phyloP scores from a whole-genome alignment of 1,140 invertebrate species.

The Trichogramma pretiosum region DNA sequence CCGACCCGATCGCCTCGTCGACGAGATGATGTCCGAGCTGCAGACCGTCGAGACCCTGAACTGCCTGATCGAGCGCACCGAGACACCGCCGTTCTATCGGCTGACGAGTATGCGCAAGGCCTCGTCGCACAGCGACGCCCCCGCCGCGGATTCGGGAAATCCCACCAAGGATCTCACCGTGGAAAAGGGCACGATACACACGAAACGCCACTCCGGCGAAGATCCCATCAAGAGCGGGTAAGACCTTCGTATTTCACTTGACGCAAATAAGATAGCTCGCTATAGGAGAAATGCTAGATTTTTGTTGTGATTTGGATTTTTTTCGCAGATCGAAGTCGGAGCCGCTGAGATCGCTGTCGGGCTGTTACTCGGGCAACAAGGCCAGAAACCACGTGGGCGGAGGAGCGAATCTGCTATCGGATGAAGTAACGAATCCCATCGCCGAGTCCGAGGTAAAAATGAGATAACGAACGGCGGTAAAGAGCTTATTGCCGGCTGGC shows the following conservation, averaged over 20 bases:
- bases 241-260: neutral
- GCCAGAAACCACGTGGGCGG: no score
- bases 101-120: conserved; percentile 84
- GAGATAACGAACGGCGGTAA: no score
- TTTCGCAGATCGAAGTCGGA: no score
- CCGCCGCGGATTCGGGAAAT: conserved; percentile 45
- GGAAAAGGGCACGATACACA: conserved; percentile 91
- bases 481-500: no score
- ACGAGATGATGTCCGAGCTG: conserved; percentile 94
- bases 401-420: no score
- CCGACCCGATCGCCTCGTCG: conserved; percentile 80
- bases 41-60: conserved; percentile 93
- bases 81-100: conserved; percentile 95
- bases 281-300: no score
- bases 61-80: conserved; percentile 88
- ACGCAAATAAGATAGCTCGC: no score
- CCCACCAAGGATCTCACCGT: conserved; percentile 48
- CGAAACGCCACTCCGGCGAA: conserved; percentile 89
- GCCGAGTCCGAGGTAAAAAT: no score
- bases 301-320: neutral
- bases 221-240: conserved; percentile 68
- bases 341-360: no score
- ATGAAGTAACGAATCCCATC: no score
- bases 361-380: no score
- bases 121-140: conserved; percentile 70